Evolutionary conservation across 2,888 invertebrate species (phyloP).

Genomic region (Heliothis peltigera): DNA sequence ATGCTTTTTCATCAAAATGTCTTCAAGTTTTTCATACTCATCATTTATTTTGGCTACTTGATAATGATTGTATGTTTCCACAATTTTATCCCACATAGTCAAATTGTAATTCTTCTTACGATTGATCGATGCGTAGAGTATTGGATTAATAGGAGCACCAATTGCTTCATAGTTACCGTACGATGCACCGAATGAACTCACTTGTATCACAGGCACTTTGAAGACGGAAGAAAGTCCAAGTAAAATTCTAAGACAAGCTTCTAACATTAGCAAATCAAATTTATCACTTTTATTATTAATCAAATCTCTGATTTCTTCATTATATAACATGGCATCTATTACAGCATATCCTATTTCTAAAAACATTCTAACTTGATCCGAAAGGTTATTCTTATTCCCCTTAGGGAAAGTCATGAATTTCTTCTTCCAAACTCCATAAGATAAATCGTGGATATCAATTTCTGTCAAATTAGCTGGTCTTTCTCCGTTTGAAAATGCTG

Average conservation of each 20-base stretch:
- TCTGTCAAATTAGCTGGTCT: conserved; percentile 72
- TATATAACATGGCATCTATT: conserved; percentile 53
- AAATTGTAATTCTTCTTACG: conserved; percentile 61
- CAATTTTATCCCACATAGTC: conserved; percentile 68
- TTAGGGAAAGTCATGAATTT: conserved; percentile 11
- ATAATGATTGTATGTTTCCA: conserved; percentile 52
- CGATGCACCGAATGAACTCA: conserved; percentile 66
- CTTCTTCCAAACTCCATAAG: conserved; percentile 58
- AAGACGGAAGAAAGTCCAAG: conserved; percentile 54
- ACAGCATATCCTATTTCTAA: conserved; percentile 29
- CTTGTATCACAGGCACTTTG: conserved; percentile 64
- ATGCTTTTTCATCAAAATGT: conserved; percentile 40
- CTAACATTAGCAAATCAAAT: conserved; percentile 65
- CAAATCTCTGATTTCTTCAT: conserved; percentile 56
- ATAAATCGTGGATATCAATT: conserved; percentile 72
- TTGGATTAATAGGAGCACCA: conserved; percentile 65
- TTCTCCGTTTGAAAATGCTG: conserved; percentile 61
- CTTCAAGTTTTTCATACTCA: conserved; percentile 44
- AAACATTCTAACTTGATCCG: conserved; percentile 32
- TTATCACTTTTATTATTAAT: conserved; percentile 48
- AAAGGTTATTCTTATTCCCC: conserved; percentile 29
- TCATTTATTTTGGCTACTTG: conserved; percentile 29
- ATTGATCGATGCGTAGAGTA: conserved; percentile 61
- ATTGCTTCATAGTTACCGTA: conserved; percentile 51
- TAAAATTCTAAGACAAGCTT: conserved; percentile 54